Base-by-base conservation (phyloP, 2,797 vertebrate genomes). In the Anolis apletophallus region DNA sequence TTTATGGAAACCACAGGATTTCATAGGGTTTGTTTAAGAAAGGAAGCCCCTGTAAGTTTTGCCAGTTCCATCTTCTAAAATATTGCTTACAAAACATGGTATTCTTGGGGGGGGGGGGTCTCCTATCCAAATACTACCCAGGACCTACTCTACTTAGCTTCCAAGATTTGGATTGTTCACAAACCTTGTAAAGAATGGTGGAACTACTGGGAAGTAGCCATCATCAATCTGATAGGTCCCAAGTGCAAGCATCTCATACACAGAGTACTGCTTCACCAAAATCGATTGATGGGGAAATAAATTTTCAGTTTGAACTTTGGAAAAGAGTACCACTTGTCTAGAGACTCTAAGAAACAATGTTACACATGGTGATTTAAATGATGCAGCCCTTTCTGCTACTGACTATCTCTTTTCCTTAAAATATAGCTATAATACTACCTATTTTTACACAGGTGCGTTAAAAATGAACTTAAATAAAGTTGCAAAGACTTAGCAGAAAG, bases 381-480 rank as follows among this genome's bases (percentile, higher is more conserved):
- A 64, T 50, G 26, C 17, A 83, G 26, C 13, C 74, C 17, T 78
- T 40, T 68, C 16, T 68, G 79, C 26, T 12, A 21, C 29, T n/a
- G n/a, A n/a, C n/a, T 34, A 11, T 71, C 26, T 12, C 50, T 82
- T 55, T 71, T 32, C 16, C 21, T 79, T 54, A 50, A 69, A 68
- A 79, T 78, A 69, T 19, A 5, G 26, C 5, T 73, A 73, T 34
- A 21, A 40, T 26, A 69, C 68, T 9, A 5, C 40, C 64, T 7
- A 21, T 9, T 77, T 85, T 69, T 71, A 71, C 26, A 40, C 64
- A 79, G 26, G 7, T 46, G 73, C 73, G 34, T 74, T 85, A 71
- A 50, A 76, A 85, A 88, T 21, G 14, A 79, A 64, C 5, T 50
- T 36, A 80, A 88, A 36, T 83, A 61, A 72, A 73, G 16, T 87